Conservation (phyloP, 2,888 invertebrate species). For the Penaeus monodon region DNA sequence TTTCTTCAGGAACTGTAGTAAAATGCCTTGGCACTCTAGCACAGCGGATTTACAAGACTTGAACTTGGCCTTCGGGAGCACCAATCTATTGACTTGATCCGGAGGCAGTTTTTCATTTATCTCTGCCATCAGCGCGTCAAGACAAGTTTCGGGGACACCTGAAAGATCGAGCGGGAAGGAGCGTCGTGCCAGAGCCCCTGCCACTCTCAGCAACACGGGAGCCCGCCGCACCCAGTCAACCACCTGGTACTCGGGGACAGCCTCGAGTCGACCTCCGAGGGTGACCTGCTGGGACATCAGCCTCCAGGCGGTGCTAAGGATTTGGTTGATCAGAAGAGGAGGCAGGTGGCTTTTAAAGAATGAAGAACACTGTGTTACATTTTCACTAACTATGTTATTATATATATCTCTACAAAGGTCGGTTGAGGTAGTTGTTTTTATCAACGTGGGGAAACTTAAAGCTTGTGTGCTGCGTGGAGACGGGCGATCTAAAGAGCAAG, state of each 20-base stretch:
- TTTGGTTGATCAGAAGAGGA: slow-evolving; percentile 32
- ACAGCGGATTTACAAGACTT: background rate
- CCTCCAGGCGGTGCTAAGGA: slow-evolving; percentile 34
- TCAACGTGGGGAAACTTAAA: too few relatives aligned
- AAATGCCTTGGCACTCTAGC: background rate
- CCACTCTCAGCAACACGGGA: slow-evolving; percentile 24
- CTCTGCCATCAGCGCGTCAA: slow-evolving; percentile 12
- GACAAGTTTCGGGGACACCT: slow-evolving; percentile 4
- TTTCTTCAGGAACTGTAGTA: slow-evolving; percentile 8
- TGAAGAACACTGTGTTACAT: slow-evolving; percentile 4
- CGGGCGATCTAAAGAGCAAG: too few relatives aligned
- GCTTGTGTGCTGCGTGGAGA: too few relatives aligned
- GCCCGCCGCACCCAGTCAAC: slow-evolving; percentile 34
- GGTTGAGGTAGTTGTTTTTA: background rate
- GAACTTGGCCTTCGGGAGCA: slow-evolving; percentile 24
- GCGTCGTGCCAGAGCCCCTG: slow-evolving; percentile 1
- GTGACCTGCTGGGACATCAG: slow-evolving; percentile 20
- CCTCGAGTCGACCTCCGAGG: background rate
- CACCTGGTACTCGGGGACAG: slow-evolving; percentile 24
- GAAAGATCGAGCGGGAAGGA: slow-evolving; percentile 31
- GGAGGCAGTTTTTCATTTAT: slow-evolving; percentile 32
- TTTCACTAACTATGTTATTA: slow-evolving; percentile 1
- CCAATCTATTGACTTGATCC: slow-evolving; percentile 27
- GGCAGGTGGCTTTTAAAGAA: slow-evolving; percentile 34
- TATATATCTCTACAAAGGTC: background rate